Evolutionary conservation across 1,140 invertebrate genomes (phyloP).

Genomic region (Cotesia typhae): DNA sequence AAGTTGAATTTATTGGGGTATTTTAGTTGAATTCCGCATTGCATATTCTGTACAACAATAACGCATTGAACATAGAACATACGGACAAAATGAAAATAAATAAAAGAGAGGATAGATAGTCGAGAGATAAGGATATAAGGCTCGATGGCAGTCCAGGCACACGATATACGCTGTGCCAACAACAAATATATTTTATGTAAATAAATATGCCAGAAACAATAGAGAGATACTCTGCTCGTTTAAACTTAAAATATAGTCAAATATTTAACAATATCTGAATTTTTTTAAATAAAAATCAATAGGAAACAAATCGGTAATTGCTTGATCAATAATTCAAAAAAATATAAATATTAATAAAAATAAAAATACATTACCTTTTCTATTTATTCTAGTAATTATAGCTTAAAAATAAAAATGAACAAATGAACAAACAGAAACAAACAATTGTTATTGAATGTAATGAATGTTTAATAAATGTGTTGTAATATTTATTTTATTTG

Average conservation of each 20-base stretch:
- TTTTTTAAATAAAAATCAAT: constrained; percentile 6
- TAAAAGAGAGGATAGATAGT: constrained; percentile 19
- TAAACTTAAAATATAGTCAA: not conserved
- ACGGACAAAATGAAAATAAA: not conserved
- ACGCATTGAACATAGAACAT: not conserved
- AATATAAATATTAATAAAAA: too few species aligned
- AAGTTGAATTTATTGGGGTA: constrained; percentile 20
- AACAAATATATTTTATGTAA: constrained; percentile 36
- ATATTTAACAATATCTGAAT: too few species aligned
- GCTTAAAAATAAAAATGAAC: not conserved
- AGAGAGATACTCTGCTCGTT: constrained; percentile 8
- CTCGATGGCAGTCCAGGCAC: constrained; percentile 39
- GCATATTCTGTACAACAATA: not conserved
- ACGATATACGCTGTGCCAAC: constrained; percentile 39
- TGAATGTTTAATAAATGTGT: not conserved
- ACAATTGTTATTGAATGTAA: not conserved
- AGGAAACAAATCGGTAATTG: not conserved
- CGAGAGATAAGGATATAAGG: constrained; percentile 27
- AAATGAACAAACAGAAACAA: not conserved
- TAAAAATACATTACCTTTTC: too few species aligned
- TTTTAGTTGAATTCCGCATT: constrained; percentile 6
- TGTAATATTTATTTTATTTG: not conserved
- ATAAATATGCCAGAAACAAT: constrained; percentile 31
- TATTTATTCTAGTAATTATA: too few species aligned
- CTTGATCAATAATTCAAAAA: too few species aligned